These are phyloP conservation scores for Cacatua alba DNA, from an alignment of 2,113 vertebrate genomes.

Conservation along the genomic window DNA sequence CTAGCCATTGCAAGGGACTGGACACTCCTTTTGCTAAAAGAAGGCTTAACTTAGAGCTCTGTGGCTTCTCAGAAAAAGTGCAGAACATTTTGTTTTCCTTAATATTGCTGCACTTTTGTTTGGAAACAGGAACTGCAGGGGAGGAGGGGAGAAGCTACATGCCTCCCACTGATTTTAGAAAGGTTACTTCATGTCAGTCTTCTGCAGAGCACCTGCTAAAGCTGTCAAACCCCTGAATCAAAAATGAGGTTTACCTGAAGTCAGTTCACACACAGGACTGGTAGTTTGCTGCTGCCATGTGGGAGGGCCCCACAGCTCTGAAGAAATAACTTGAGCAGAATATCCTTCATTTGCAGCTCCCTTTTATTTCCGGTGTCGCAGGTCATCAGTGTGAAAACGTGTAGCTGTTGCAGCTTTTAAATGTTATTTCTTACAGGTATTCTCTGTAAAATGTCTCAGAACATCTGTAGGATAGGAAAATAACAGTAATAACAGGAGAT, in stretches of 20 bases:
- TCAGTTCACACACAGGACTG: fast-evolving
- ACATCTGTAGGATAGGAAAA: not conserved
- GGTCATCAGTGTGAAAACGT: not conserved
- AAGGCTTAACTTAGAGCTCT: not conserved
- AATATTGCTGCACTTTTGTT: not conserved
- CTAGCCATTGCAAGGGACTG: not conserved
- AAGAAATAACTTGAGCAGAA: not conserved
- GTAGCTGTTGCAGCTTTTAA: not conserved
- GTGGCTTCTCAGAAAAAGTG: not conserved
- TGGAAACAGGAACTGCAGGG: not conserved
- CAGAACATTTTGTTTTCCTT: not conserved
- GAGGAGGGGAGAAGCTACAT: fast-evolving
- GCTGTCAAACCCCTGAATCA: not conserved
- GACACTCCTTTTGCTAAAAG: not conserved
- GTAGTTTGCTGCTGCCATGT: fast-evolving
- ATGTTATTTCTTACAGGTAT: not conserved
- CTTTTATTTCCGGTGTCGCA: not conserved
- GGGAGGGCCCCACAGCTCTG: not conserved
- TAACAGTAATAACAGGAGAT: not conserved
- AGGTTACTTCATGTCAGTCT: fast-evolving
- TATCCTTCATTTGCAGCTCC: not conserved
- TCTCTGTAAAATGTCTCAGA: not conserved
- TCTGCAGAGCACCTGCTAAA: not conserved
- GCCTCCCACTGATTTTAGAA: not conserved
- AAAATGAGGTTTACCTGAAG: not conserved